These are phyloP conservation scores for Nannospalax galili DNA, from an alignment of 2,113 vertebrate species.

Conservation along the genomic window DNA sequence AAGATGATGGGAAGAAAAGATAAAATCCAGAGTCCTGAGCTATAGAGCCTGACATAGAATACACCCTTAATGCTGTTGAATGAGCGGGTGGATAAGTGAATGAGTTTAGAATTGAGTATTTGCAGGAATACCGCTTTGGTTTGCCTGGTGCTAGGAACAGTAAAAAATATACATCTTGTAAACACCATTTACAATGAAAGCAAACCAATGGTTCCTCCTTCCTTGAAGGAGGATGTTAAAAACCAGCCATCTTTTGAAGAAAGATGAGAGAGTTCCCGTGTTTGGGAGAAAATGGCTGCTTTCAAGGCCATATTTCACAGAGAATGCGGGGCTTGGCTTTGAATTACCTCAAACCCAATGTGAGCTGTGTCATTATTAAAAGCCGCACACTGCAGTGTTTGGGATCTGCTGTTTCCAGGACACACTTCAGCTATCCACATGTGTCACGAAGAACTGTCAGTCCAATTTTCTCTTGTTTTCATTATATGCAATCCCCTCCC, in stretches of 20 bases:
- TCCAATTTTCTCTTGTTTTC: conserved; percentile 17
- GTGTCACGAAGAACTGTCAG: not conserved
- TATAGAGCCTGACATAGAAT: not conserved
- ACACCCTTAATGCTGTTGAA: not conserved
- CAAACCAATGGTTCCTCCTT: conserved; percentile 24
- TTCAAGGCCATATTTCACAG: conserved; percentile 64
- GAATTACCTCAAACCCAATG: conserved; percentile 41
- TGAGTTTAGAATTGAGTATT: conserved; percentile 18
- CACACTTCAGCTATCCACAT: not conserved
- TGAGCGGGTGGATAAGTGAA: not conserved
- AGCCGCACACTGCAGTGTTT: not conserved
- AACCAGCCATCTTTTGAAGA: conserved; percentile 63
- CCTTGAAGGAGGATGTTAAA: conserved; percentile 46
- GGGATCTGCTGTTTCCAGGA: not conserved
- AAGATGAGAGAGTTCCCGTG: conserved; percentile 49
- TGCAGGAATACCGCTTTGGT: not conserved
- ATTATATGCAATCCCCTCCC: not conserved
- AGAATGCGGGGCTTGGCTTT: conserved; percentile 18
- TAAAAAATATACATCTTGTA: conserved; percentile 53
- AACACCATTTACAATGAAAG: conserved; percentile 55
- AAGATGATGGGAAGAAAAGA: rapidly evolving
- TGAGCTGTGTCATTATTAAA: conserved; percentile 30
- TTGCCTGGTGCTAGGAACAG: conserved; percentile 49
- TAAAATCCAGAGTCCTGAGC: not conserved
- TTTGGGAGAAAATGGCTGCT: conserved; percentile 67